Evolutionary conservation across 2,888 invertebrate species (phyloP), one percentile per base, ranked within the genome.

Genomic region (Piscicola geometra): DNA sequence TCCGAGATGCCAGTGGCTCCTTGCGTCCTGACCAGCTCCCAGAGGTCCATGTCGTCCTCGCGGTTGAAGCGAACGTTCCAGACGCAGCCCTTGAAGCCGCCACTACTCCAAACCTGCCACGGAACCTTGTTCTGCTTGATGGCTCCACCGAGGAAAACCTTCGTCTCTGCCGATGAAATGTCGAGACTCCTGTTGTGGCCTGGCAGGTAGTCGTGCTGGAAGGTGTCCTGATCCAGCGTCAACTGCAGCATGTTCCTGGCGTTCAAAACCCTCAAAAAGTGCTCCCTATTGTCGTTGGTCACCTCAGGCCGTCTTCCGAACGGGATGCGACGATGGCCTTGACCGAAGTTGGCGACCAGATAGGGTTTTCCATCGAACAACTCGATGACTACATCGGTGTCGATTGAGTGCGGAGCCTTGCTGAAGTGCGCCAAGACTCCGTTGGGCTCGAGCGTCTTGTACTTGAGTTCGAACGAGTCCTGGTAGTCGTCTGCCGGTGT

Each of bases 11-110:
- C 78, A 1, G 73, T 36, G 32, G 75, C 71, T 1, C 78, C 15
- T 70, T 75, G 72, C 33, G 71, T 50, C 35, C 32, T 32, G 15
- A 76, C 56, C 28, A 50, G 35, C 25, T 47, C 30, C 30, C 69
- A n/a, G 1, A 78, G 64, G 68, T 78, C 75, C 0, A 71, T 0
- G 2, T 28, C 82, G 66, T 83, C 82, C 32, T 82, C 74, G 28
- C 70, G 75, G 71, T 81, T 81, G 71, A 85, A 78, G 72, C 80
- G 76, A 12, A 85, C 75, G 28, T 82, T 81, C 78, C 80, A 81
- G 15, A 85, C 72, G 75, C 85, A 85, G 0, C 85, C 85, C 32
- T 81, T 80, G 76, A 81, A 85, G 21, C 82, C 77, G 36, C 76
- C 77, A 15, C 56, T 81, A 33, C 68, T 52, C 81, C 83, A 85